A percentile compares a stretch with the other conserved stretches of the same genome.
Conservation (phyloP, 2,797 vertebrate genomes). For the Premnoplex brunnescens region DNA sequence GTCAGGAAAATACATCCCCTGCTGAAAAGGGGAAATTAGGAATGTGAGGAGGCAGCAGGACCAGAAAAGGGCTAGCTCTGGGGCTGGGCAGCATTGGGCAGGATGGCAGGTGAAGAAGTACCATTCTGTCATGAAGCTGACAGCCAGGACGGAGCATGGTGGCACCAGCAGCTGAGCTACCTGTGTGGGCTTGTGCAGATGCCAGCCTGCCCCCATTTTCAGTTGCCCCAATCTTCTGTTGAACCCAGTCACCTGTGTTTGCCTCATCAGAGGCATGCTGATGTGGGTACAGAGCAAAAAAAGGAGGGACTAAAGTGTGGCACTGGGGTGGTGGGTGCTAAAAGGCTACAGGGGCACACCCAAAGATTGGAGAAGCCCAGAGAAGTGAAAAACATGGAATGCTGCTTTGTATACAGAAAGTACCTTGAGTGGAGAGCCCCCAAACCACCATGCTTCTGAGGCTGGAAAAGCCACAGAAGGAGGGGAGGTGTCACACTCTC, state of each 20-base stretch:
- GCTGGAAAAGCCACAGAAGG: background rate
- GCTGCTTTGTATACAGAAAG: background rate
- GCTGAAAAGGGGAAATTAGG: background rate
- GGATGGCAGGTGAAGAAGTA: background rate
- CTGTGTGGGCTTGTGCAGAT: background rate
- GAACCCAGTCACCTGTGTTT: fast-evolving
- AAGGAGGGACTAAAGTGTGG: background rate
- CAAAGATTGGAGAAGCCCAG: background rate
- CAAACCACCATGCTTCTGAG: background rate
- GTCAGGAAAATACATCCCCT: background rate
- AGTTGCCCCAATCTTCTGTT: background rate
- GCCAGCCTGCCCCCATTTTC: background rate
- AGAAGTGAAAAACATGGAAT: background rate
- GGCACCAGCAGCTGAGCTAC: background rate
- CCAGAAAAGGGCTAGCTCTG: background rate
- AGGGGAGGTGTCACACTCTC: background rate
- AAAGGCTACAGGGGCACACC: background rate
- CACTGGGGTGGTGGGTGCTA: background rate
- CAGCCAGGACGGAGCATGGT: fast-evolving
- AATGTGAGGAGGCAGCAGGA: background rate
- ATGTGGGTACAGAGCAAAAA: background rate
- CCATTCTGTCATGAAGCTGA: fast-evolving
- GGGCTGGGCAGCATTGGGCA: background rate
- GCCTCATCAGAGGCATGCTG: background rate
- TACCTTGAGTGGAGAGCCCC: background rate